A percentile compares a stretch with the other conserved stretches of the same genome.
phyloP scores from a whole-genome alignment of 2,888 invertebrate genomes.

The Lasius fuliginosus region DNA sequence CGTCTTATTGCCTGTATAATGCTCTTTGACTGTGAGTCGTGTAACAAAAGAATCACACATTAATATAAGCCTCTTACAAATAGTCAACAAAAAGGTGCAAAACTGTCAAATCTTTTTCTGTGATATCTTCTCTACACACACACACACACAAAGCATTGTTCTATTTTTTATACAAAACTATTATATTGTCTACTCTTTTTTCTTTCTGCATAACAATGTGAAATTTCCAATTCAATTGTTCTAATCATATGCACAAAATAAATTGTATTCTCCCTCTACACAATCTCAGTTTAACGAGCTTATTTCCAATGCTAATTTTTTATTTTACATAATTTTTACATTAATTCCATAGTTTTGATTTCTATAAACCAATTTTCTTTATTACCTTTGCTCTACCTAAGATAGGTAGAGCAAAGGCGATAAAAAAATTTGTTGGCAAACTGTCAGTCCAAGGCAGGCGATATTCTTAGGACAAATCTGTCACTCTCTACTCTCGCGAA shows the following conservation, averaged over 20 bases:
- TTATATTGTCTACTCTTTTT: not conserved
- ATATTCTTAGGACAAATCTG: slow-evolving; percentile 17
- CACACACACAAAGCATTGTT: not conserved
- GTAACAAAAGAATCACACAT: slow-evolving; percentile 26
- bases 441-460: not conserved
- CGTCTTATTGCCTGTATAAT: slow-evolving; percentile 92
- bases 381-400: not conserved
- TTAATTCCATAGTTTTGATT: not conserved
- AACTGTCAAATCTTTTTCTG: no score
- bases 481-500: not conserved
- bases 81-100: not conserved
- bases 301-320: not conserved
- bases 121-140: not conserved
- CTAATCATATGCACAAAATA: not conserved
- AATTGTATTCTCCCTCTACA: not conserved
- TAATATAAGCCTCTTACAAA: not conserved
- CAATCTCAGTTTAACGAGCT: not conserved
- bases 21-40: slow-evolving; percentile 89
- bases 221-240: not conserved
- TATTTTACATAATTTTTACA: not conserved
- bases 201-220: not conserved
- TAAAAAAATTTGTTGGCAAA: not conserved
- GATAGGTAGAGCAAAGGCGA: no score
- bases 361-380: no score
- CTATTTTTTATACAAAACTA: not conserved